Evolutionary conservation across 2,888 invertebrate species (phyloP).

Genomic region (Stenodema calcarata): DNA sequence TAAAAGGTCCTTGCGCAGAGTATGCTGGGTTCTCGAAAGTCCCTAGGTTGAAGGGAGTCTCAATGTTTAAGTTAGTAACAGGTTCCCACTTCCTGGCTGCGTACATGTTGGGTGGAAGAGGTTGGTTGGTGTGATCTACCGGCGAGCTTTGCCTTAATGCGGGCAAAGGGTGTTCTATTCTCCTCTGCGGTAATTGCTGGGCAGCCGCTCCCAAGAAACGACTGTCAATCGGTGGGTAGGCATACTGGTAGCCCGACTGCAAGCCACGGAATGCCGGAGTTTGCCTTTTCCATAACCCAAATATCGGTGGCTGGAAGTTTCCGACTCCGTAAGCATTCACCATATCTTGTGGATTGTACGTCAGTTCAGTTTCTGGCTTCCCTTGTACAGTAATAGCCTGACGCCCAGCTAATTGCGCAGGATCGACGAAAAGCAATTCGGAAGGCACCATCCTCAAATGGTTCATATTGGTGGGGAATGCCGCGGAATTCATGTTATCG

Average conservation of each 20-base stretch:
- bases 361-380: background rate
- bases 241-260: background rate
- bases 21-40: background rate
- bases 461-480: background rate
- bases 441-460: background rate
- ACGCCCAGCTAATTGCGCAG: background rate
- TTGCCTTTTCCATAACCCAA: background rate
- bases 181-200: background rate
- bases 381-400: background rate
- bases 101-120: conserved; percentile 1
- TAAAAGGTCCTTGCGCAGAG: background rate
- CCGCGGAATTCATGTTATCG: no score
- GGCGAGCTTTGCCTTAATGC: background rate
- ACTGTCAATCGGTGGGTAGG: background rate
- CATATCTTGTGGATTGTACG: background rate
- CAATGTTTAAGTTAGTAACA: background rate
- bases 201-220: background rate
- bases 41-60: background rate
- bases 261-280: background rate
- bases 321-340: background rate
- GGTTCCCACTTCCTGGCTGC: background rate
- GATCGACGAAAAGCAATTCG: background rate
- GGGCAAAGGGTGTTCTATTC: background rate
- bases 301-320: conserved; percentile 4
- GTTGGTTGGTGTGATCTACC: background rate